Conservation (phyloP, 2,888 invertebrate species). For the Cosmia trapezina region DNA sequence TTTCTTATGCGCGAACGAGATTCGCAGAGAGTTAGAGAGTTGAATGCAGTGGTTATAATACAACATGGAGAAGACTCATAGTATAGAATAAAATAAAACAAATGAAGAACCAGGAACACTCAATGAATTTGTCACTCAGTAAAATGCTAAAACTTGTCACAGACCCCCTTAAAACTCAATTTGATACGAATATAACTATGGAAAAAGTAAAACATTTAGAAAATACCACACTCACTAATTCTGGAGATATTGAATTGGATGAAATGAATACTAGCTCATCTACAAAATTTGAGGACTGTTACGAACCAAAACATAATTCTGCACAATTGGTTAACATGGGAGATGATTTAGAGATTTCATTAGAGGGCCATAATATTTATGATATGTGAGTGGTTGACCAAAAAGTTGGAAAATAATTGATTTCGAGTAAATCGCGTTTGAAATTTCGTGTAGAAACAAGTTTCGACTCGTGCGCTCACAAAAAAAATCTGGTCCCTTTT, state of each 20-base stretch:
- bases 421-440: no score
- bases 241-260: neutral
- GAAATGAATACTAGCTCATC: neutral
- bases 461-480: no score
- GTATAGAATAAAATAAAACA: neutral
- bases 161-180: neutral
- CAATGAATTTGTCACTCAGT: neutral
- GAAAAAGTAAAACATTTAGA: neutral
- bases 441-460: no score
- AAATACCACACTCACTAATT: neutral
- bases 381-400: no score
- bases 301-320: neutral
- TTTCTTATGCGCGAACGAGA: no score
- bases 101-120: neutral
- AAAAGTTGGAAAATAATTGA: no score
- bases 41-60: no score
- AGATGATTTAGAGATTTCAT: conserved; percentile 1
- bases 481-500: no score
- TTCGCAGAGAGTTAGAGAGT: no score
- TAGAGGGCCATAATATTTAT: neutral
- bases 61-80: no score
- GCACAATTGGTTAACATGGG: rapidly evolving
- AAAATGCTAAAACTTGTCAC: conserved; percentile 1
- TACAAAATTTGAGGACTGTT: neutral
- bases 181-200: neutral